Evolutionary conservation across 1,140 invertebrate genomes (phyloP), one percentile per base, ranked within the genome.

Genomic region (Trichomalopsis sarcophagae): DNA sequence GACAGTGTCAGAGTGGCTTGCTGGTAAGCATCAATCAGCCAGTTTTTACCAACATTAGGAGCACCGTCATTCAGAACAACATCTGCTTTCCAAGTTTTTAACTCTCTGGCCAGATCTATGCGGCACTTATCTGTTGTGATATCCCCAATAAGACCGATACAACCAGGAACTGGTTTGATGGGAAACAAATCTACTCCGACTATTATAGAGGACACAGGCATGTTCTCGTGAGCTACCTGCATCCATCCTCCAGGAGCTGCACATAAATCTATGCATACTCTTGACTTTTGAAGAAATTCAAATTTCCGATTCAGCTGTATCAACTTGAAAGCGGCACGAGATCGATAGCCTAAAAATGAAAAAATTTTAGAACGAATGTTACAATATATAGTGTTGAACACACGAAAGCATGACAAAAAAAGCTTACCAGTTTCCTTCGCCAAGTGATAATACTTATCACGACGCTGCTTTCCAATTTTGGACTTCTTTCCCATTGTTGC

Each of bases 231-330:
- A 69, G 98, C 99, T n/a, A 99, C 99, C 94, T 99, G 99, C 95
- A 99, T 98, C 99, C 99, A 99, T 89, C 99, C 99, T 92, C 99
- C 99, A 10, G 99, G 99, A 10, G 99, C 99, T 27, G 99, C 99
- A 94, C 99, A 99, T 66, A 99, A 94, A 95, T 99, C 99, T 87
- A 99, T 95, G 87, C 98, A 97, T 94, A 99, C 98, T 94, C 97
- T 95, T 13, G 98, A 98, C 89, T 97, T 97, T 95, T 99, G 98
- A 1, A 99, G 93, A 94, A 99, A 99, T 84, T 98, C 97, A 94
- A 98, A 99, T 91, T 99, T 99, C 88, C 98, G 94, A 92, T 99
- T 99, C 47, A 99, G 91, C 91, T 99, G 99, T 84, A 99, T 98
- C 87, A 99, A 96, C 90, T 99, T 99, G 92, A 99, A 99, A 36